phyloP scores from a whole-genome alignment of 2,888 invertebrate species.

The Phytoseiulus persimilis region DNA sequence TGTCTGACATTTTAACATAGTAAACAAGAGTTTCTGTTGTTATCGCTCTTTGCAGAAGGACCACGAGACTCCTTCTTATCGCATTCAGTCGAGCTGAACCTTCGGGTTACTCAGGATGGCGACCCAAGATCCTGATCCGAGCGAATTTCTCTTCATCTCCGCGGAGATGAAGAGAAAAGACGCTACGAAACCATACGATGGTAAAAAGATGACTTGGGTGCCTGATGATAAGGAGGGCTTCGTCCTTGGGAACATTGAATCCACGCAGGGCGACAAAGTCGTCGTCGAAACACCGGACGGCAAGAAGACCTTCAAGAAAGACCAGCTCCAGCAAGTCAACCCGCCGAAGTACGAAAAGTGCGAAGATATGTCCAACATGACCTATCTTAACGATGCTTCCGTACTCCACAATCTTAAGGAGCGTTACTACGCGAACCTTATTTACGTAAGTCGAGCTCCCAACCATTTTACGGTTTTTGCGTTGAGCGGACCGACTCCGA shows the following conservation, averaged over 20 bases:
- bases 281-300: slow-evolving; percentile 82
- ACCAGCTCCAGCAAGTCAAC: slow-evolving; percentile 88
- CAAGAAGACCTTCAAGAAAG: slow-evolving; percentile 79
- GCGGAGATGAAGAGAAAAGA: slow-evolving; percentile 94
- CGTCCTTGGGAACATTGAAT: slow-evolving; percentile 92
- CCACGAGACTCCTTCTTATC: slow-evolving; percentile 32
- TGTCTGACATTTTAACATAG: background rate
- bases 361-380: slow-evolving; percentile 98
- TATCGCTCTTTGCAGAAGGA: slow-evolving; percentile 18
- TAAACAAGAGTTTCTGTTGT: background rate
- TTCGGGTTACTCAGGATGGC: slow-evolving; percentile 40
- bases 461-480: too few relatives aligned
- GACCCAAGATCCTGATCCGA: slow-evolving; percentile 74
- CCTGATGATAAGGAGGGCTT: slow-evolving; percentile 97
- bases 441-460: slow-evolving; percentile 75
- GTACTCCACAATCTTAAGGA: slow-evolving; percentile 96
- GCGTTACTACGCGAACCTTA: slow-evolving; percentile 91
- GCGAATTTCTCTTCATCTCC: slow-evolving; percentile 85
- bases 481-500: too few relatives aligned
- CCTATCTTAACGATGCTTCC: slow-evolving; percentile 97
- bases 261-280: slow-evolving; percentile 95
- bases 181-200: slow-evolving; percentile 97
- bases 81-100: background rate
- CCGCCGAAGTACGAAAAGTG: slow-evolving; percentile 98
- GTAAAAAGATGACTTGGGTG: slow-evolving; percentile 99